Evolutionary conservation across 2,888 invertebrate species (phyloP).

Genomic region (Hirtodrosophila confusa): DNA sequence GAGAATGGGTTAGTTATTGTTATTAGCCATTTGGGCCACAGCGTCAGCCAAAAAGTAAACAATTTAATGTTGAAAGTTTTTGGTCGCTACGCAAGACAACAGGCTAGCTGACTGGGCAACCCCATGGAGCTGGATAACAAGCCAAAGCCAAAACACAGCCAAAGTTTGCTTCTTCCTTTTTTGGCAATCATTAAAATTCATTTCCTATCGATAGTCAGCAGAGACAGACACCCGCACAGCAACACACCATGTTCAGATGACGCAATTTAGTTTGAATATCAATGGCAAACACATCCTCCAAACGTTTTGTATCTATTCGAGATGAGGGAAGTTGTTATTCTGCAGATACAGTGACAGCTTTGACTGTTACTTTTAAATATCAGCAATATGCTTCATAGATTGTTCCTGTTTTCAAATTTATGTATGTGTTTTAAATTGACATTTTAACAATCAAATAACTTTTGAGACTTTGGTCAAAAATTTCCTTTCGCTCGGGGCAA

Average conservation of each 20-base stretch:
- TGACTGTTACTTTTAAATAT: too few relatives aligned
- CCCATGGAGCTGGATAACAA: constrained; percentile 39
- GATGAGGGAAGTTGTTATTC: background rate
- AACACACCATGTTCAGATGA: constrained; percentile 63
- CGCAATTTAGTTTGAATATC: constrained; percentile 78
- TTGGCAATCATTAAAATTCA: constrained; percentile 76
- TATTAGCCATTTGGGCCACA: constrained; percentile 65
- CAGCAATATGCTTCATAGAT: too few relatives aligned
- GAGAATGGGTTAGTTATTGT: constrained; percentile 44
- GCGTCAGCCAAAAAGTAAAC: constrained; percentile 62
- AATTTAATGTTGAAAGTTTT: constrained; percentile 74
- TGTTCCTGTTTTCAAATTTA: too few relatives aligned
- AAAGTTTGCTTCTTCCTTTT: constrained; percentile 28
- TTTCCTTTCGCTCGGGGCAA: too few relatives aligned
- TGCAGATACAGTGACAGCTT: too few relatives aligned
- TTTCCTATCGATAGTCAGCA: constrained; percentile 75
- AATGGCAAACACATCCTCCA: constrained; percentile 46
- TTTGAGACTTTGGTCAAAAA: too few relatives aligned
- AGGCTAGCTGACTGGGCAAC: constrained; percentile 14
- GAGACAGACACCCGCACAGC: constrained; percentile 29
- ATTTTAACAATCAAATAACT: too few relatives aligned
- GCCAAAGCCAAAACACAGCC: constrained; percentile 44
- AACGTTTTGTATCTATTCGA: background rate
- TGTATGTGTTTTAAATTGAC: too few relatives aligned
- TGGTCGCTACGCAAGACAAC: constrained; percentile 52